Conservation (phyloP, 2,888 invertebrate species). For the Tineola bisselliella region DNA sequence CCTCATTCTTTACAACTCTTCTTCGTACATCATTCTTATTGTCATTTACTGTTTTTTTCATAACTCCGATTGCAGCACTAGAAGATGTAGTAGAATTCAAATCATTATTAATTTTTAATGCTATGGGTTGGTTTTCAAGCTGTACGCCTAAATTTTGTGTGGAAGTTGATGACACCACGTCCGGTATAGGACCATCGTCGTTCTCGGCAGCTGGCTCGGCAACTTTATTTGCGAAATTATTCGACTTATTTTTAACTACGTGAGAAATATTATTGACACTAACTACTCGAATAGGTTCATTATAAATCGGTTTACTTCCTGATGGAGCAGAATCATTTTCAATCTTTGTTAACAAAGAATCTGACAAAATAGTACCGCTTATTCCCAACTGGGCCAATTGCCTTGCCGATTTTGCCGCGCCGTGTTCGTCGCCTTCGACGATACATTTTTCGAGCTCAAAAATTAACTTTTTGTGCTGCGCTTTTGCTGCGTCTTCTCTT, state of each 20-base stretch:
- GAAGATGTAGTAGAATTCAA: not conserved
- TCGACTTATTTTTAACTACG: not conserved
- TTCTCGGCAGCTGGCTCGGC: not conserved
- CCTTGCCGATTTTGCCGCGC: constrained; percentile 79
- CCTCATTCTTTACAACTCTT: not conserved
- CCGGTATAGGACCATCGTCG: not conserved
- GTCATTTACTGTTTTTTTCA: not conserved
- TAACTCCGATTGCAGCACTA: not conserved
- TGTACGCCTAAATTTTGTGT: not conserved
- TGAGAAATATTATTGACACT: not conserved
- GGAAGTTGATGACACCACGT: not conserved
- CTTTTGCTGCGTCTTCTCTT: not conserved
- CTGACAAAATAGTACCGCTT: constrained; percentile 73
- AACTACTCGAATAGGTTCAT: not conserved
- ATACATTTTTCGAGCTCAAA: constrained; percentile 81
- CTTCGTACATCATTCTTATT: not conserved
- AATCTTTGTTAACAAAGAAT: not conserved
- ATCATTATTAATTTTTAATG: not conserved
- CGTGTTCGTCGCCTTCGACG: constrained; percentile 77
- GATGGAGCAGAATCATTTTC: not conserved
- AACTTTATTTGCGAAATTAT: not conserved
- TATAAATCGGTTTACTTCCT: not conserved
- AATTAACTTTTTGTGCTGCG: constrained; percentile 56
- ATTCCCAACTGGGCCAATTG: constrained; percentile 81
- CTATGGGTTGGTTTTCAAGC: not conserved